Base-by-base conservation (phyloP, 2,113 vertebrate species). In the Rhynchomys soricoides region DNA sequence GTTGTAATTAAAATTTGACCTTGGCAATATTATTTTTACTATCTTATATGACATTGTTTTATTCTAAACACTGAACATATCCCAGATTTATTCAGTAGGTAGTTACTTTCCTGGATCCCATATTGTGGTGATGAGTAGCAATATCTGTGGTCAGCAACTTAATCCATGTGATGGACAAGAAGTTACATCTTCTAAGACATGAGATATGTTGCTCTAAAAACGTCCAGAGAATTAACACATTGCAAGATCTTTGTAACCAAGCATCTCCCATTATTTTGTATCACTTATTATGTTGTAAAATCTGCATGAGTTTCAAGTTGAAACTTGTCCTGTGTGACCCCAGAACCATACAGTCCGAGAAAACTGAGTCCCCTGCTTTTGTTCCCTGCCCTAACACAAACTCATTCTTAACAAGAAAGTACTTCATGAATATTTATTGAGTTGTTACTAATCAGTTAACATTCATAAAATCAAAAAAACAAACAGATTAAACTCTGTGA, bases 401-500 rank as follows among this genome's bases (percentile, higher is more conserved):
- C 2, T 31, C 45, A 22, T 21, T 55, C 31, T 12, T 24, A 12
- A 19, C 37, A 64, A 43, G 19, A 34, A 24, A 70, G 4, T 6
- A 48, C 16, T 57, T 48, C 19, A 55, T 40, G 71, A 66, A 34
- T 48, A 83, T 8, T 55, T 37, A 3, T 43, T 66, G 34, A 37
- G 13, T 74, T 86, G 7, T 45, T 45, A 59, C 26, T 86, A 34
- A 89, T 34, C 64, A 40, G 78, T 64, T n/a, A 45, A 85, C 13
- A 78, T 71, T 8, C 48, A 59, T 16, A 77, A 40, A 10, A 24
- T 70, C 7, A 40, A 55, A 34, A 82, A 68, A 86, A 0, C 17
- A 66, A 31, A 48, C 9, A 16, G 2, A 19, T 45, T 34, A 9
- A 71, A 22, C 0, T 19, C 7, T 8, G 0, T 43, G 1, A 31